These are phyloP conservation scores for Stylophora pistillata DNA, from an alignment of 64 coral and sea anemone species.

Conservation along the genomic window DNA sequence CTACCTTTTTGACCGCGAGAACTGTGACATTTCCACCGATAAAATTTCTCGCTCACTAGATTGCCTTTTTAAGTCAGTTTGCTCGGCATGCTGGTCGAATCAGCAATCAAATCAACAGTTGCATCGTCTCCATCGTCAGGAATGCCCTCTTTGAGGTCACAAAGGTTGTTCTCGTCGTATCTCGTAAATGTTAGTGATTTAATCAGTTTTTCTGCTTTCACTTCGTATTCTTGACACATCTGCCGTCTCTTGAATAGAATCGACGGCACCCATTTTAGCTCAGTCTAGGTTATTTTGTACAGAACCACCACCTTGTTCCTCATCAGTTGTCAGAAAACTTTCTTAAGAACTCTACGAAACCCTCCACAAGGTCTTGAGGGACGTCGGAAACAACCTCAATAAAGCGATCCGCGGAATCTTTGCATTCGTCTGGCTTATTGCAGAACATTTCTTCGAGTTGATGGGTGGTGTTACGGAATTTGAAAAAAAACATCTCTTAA, in stretches of 20 bases:
- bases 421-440: slow-evolving; percentile 28
- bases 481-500: background rate
- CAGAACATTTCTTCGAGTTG: background rate
- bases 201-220: background rate
- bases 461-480: background rate
- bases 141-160: slow-evolving; percentile 27
- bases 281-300: background rate
- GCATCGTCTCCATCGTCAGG: background rate
- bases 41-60: slow-evolving; percentile 18
- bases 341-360: background rate
- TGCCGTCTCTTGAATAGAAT: background rate
- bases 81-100: slow-evolving; percentile 23
- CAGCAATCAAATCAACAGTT: slow-evolving; percentile 16
- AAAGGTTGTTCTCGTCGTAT: slow-evolving; percentile 46
- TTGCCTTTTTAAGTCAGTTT: slow-evolving; percentile 15
- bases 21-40: slow-evolving; percentile 6
- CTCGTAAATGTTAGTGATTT: slow-evolving; percentile 25
- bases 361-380: background rate
- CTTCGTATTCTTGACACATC: background rate
- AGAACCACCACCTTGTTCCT: background rate
- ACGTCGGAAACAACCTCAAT: background rate
- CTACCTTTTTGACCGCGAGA: slow-evolving; percentile 5
- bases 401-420: background rate
- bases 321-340: background rate
- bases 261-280: background rate